A percentile compares a stretch with the other conserved stretches of the same genome.
phyloP scores from a whole-genome alignment of 2,888 invertebrate species.

The Monopis laevigella region DNA sequence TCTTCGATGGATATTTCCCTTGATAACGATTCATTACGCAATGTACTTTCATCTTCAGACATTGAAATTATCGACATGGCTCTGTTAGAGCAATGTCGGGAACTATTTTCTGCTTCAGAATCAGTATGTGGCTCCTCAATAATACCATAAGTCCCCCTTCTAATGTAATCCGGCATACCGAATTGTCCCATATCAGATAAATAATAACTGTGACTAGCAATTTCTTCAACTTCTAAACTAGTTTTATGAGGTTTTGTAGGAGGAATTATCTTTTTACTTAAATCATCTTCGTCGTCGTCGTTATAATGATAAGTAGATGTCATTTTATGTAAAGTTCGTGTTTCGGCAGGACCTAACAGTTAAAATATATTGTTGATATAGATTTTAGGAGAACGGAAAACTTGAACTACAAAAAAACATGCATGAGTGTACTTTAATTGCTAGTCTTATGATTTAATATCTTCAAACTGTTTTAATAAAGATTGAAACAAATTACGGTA shows the following conservation, averaged over 20 bases:
- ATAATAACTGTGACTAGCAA: conserved; percentile 68
- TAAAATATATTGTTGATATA: conserved; percentile 52
- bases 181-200: conserved; percentile 61
- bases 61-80: conserved; percentile 73
- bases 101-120: conserved; percentile 58
- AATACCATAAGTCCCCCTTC: conserved; percentile 53
- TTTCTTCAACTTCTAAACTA: conserved; percentile 68
- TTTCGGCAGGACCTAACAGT: conserved; percentile 73
- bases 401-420: no score
- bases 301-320: conserved; percentile 68
- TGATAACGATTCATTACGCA: conserved; percentile 62
- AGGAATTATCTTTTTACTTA: conserved; percentile 41
- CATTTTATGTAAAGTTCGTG: conserved; percentile 73
- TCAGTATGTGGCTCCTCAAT: conserved; percentile 62
- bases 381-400: no score
- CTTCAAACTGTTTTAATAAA: neutral
- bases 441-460: neutral
- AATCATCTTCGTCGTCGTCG: conserved; percentile 43
- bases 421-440: no score
- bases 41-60: conserved; percentile 70
- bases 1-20: conserved; percentile 69
- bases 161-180: conserved; percentile 47
- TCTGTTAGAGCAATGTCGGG: conserved; percentile 44
- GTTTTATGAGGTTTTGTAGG: conserved; percentile 61
- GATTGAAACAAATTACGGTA: neutral